phyloP scores from a whole-genome alignment of 2,888 invertebrate species.

The Plebejus anna region DNA sequence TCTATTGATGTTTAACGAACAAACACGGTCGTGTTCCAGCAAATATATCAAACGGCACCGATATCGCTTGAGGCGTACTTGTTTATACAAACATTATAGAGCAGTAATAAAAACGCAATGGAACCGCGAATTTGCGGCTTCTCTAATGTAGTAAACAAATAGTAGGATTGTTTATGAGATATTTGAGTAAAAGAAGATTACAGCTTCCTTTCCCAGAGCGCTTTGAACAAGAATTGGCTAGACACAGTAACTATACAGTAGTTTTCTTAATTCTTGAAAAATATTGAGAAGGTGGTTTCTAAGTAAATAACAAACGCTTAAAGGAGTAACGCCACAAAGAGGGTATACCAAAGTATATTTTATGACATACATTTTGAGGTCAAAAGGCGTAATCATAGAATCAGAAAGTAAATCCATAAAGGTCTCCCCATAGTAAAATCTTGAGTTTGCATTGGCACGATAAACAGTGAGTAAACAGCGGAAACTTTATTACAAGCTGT shows the following conservation, averaged over 20 bases:
- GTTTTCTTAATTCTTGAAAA: too few relatives aligned
- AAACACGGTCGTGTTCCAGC: constrained; percentile 28
- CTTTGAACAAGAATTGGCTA: too few relatives aligned
- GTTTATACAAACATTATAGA: constrained; percentile 2
- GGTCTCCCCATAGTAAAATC: constrained; percentile 46
- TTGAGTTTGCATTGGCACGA: constrained; percentile 64
- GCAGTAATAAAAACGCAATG: background rate
- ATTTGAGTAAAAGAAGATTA: background rate
- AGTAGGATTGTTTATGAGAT: background rate
- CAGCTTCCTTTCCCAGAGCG: background rate
- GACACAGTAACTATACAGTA: too few relatives aligned
- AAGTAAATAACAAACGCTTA: too few relatives aligned
- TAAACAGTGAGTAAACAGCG: constrained; percentile 71
- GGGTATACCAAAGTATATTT: background rate
- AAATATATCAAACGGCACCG: constrained; percentile 30
- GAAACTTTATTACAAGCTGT: constrained; percentile 68
- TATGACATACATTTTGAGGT: background rate
- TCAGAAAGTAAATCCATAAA: constrained; percentile 11
- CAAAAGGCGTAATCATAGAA: constrained; percentile 3
- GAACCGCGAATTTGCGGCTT: background rate
- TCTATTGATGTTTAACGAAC: constrained; percentile 32
- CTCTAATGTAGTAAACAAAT: background rate
- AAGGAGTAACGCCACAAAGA: too few relatives aligned
- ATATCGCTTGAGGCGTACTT: constrained; percentile 14
- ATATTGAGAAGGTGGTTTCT: too few relatives aligned